Conservation (phyloP, 2,888 invertebrate genomes). For the Molorchus minor region DNA sequence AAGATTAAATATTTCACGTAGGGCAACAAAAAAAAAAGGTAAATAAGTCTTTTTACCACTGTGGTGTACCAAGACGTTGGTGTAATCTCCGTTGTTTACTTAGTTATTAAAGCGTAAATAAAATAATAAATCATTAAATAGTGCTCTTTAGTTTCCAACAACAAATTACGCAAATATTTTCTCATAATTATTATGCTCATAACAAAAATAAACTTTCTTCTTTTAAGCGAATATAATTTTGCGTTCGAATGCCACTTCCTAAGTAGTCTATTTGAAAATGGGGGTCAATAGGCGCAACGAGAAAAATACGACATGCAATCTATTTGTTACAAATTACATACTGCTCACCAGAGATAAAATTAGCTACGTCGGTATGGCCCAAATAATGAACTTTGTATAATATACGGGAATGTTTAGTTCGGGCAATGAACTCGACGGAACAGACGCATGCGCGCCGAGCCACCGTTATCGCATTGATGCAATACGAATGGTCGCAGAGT, state of each 20-base stretch:
- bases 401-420: constrained; percentile 23
- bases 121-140: no score
- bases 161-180: constrained; percentile 4
- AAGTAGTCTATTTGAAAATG: not conserved
- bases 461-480: constrained; percentile 51
- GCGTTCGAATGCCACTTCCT: constrained; percentile 4
- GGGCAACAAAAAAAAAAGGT: no score
- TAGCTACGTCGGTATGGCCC: constrained; percentile 45
- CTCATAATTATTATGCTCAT: not conserved
- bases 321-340: constrained; percentile 19
- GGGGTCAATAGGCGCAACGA: constrained; percentile 11
- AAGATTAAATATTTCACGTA: no score
- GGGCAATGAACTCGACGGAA: constrained; percentile 15
- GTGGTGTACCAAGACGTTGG: no score
- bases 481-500: constrained; percentile 43
- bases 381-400: constrained; percentile 50
- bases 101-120: no score
- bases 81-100: no score
- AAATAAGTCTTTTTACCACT: no score
- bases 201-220: constrained; percentile 24
- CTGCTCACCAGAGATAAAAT: constrained; percentile 33
- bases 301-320: constrained; percentile 11
- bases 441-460: constrained; percentile 36
- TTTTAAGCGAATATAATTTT: constrained; percentile 12
- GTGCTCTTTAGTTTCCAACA: no score